Conservation (phyloP, 2,113 vertebrate genomes). For the Anser brachyrhynchus region DNA sequence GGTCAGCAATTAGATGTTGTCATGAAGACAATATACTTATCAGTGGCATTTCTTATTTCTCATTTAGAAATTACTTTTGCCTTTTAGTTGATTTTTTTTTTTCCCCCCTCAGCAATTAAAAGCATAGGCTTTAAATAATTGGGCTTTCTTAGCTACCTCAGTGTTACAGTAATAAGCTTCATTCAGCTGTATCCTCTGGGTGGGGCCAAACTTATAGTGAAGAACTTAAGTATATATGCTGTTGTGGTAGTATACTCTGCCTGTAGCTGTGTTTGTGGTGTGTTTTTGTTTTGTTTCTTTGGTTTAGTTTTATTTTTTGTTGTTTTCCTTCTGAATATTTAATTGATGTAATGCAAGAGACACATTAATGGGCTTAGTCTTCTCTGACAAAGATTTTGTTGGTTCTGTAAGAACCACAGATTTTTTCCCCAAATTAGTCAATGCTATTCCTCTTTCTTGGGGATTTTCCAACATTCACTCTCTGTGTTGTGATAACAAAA, state of each 20-base stretch:
- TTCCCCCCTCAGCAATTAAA: conserved; percentile 41
- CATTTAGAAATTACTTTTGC: conserved; percentile 48
- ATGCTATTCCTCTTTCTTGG: neutral
- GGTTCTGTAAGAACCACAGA: neutral
- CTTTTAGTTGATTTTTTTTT: neutral
- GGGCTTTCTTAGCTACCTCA: neutral
- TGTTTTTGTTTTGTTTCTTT: neutral
- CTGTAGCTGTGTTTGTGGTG: neutral
- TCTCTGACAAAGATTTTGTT: neutral
- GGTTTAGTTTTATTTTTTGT: neutral
- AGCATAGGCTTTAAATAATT: neutral
- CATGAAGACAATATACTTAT: conserved; percentile 69
- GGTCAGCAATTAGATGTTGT: conserved; percentile 73
- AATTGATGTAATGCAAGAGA: neutral
- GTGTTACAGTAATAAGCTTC: neutral
- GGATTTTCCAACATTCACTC: neutral
- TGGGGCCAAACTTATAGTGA: neutral
- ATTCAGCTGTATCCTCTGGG: neutral
- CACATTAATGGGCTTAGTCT: neutral
- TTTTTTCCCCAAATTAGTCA: neutral
- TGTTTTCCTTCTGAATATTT: neutral
- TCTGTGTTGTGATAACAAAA: neutral
- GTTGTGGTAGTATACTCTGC: neutral
- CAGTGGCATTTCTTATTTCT: conserved; percentile 56
- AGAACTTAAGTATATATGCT: neutral